Conservation (phyloP, 2,113 vertebrate species). For the Corydoras sp. region DNA sequence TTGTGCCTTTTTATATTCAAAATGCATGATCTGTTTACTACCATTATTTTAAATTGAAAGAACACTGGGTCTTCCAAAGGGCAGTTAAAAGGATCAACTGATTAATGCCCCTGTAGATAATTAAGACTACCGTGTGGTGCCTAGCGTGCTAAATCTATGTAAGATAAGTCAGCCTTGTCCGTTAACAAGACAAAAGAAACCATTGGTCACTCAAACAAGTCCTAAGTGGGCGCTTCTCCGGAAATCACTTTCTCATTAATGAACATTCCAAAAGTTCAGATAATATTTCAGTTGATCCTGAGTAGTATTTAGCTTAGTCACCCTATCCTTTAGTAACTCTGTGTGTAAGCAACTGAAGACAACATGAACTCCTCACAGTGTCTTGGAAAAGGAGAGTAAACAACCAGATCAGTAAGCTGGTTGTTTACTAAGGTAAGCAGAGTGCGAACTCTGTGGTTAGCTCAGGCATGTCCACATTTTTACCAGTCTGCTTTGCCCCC, state of each 20-base stretch:
- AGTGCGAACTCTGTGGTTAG: no score
- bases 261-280: slow-evolving; percentile 1
- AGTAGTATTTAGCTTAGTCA: not conserved
- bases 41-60: not conserved
- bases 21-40: no score
- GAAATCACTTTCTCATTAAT: slow-evolving; percentile 16
- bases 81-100: slow-evolving; percentile 8
- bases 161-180: slow-evolving; percentile 26
- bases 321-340: no score
- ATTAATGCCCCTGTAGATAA: slow-evolving; percentile 7
- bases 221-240: slow-evolving; percentile 1
- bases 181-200: slow-evolving; percentile 17
- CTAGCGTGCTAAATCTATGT: slow-evolving; percentile 17
- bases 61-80: not conserved
- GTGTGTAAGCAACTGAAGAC: no score
- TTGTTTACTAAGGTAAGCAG: no score
- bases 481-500: no score
- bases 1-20: no score
- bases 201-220: slow-evolving; percentile 8
- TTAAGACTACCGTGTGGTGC: slow-evolving; percentile 16
- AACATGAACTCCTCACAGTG: no score
- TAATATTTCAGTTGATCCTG: slow-evolving; percentile 4
- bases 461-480: no score
- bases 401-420: no score
- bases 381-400: no score